phyloP scores from a whole-genome alignment of 2,797 vertebrate genomes.

The Platyrinchus mystaceus region DNA sequence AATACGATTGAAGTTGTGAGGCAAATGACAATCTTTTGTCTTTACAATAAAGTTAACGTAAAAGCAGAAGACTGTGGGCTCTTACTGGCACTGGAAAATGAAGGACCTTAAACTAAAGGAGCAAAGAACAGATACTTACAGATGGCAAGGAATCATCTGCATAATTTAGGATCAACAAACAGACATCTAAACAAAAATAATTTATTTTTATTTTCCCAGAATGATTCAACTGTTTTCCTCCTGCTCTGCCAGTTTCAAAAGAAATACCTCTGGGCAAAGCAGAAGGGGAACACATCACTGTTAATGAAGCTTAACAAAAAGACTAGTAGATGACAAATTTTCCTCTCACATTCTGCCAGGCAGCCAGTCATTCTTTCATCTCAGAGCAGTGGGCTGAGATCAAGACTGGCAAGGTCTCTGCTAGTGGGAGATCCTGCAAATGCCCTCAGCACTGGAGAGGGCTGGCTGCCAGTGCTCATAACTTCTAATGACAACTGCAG shows the following conservation, averaged over 20 bases:
- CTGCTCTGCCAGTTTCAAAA: background rate
- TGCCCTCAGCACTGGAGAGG: background rate
- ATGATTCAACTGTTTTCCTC: background rate
- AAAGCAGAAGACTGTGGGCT: background rate
- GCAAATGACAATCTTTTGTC: background rate
- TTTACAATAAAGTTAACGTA: background rate
- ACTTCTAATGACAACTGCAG: accelerated
- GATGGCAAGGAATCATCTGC: background rate
- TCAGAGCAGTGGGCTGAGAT: background rate
- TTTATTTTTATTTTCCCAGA: background rate
- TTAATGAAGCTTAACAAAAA: background rate
- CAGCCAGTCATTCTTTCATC: background rate
- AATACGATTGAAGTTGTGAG: background rate
- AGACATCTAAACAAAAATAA: background rate
- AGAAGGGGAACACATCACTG: background rate
- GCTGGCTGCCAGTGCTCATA: background rate
- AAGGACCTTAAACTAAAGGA: background rate
- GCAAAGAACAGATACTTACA: background rate
- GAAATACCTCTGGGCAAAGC: background rate
- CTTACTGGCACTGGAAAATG: background rate
- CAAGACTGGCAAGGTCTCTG: background rate
- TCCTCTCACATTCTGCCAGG: background rate
- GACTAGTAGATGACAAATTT: background rate
- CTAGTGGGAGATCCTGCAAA: background rate
- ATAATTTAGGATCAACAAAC: background rate